A percentile compares a stretch with the other conserved stretches of the same genome.
phyloP scores from a whole-genome alignment of 2,113 vertebrate genomes.

The Siphamia tubifer region DNA sequence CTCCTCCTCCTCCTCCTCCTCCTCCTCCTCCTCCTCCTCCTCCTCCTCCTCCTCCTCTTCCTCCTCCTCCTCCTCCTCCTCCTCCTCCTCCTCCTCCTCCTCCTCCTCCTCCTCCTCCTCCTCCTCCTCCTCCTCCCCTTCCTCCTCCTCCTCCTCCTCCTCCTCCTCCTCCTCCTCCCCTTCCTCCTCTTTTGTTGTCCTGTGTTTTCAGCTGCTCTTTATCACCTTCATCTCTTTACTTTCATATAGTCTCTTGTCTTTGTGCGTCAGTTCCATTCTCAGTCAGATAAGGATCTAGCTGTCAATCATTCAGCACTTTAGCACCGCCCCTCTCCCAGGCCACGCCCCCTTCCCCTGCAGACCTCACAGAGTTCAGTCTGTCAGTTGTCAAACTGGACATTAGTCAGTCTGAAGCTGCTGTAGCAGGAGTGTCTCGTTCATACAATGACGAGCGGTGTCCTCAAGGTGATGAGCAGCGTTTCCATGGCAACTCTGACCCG shows the following conservation, averaged over 20 bases:
- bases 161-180: background rate
- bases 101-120: too few relatives aligned
- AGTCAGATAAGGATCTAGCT: too few relatives aligned
- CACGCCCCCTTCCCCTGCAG: background rate
- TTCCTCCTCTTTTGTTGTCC: background rate
- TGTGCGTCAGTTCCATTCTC: background rate
- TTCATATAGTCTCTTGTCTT: too few relatives aligned
- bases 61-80: background rate
- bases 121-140: background rate
- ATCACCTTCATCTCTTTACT: too few relatives aligned
- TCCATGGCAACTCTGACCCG: background rate
- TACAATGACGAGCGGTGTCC: background rate
- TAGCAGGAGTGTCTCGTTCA: background rate
- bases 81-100: background rate
- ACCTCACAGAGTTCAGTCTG: background rate
- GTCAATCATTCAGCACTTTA: too few relatives aligned
- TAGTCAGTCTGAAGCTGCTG: background rate
- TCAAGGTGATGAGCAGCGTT: slow-evolving; percentile 31
- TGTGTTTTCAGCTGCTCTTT: background rate
- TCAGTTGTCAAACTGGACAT: background rate
- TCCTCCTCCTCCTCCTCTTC: background rate
- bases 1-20: background rate
- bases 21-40: background rate
- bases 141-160: background rate
- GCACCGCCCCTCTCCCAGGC: too few relatives aligned